Conservation (phyloP, 2,888 invertebrate genomes). For the Diachrysia chrysitis region DNA sequence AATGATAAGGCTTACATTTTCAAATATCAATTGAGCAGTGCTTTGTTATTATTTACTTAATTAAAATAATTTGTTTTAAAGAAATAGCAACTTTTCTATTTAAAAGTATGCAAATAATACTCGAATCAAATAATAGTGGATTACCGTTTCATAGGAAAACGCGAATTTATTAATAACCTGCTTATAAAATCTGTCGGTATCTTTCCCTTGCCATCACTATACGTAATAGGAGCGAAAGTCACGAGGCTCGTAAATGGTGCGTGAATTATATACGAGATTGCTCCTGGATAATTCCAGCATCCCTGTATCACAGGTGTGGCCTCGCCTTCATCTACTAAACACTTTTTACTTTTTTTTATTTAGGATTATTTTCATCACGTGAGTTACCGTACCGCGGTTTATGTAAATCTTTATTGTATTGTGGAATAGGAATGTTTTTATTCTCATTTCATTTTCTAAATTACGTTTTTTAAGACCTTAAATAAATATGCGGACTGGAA, state of each 20-base stretch:
- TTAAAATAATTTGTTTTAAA: too few species aligned
- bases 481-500: constrained; percentile 12
- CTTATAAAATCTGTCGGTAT: constrained; percentile 53
- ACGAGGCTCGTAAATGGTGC: constrained; percentile 73
- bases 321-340: constrained; percentile 55
- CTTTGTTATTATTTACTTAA: too few species aligned
- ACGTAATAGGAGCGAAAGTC: constrained; percentile 63
- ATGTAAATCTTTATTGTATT: constrained; percentile 55
- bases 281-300: constrained; percentile 60
- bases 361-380: constrained; percentile 59
- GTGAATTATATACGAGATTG: constrained; percentile 78
- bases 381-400: constrained; percentile 47
- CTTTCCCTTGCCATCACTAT: constrained; percentile 59
- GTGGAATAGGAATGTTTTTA: constrained; percentile 50
- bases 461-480: constrained; percentile 22
- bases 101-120: background rate
- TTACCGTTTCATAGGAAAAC: background rate
- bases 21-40: too few species aligned
- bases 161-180: constrained; percentile 13
- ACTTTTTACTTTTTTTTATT: constrained; percentile 49
- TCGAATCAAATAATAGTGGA: background rate
- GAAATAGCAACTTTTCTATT: too few species aligned
- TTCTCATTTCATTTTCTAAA: constrained; percentile 32
- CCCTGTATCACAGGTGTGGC: constrained; percentile 60
- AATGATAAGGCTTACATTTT: too few species aligned